Conservation (phyloP, 2,888 invertebrate genomes). For the Drosophila limbata region DNA sequence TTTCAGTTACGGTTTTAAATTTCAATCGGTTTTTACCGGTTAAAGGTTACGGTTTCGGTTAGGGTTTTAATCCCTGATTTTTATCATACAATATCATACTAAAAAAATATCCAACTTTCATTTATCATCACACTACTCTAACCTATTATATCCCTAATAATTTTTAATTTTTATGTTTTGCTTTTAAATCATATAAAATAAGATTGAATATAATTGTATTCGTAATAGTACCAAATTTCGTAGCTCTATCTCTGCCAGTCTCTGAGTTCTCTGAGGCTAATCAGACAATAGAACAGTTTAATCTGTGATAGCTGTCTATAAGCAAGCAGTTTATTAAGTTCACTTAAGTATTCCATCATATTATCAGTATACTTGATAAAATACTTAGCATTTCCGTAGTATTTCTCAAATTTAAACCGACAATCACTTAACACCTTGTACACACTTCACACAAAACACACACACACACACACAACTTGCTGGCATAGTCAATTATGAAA, state of each 20-base stretch:
- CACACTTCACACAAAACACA: neutral
- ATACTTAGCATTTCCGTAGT: neutral
- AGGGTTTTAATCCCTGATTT: too few species aligned
- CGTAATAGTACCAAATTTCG: neutral
- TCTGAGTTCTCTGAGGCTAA: conserved; percentile 6
- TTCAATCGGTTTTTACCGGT: too few species aligned
- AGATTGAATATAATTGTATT: neutral
- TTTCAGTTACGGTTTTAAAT: too few species aligned
- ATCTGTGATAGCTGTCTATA: neutral
- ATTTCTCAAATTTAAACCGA: conserved; percentile 10
- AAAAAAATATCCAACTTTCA: neutral
- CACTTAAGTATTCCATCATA: neutral
- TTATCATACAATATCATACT: too few species aligned
- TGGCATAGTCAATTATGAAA: conserved; percentile 46
- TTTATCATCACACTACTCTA: neutral
- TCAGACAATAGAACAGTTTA: neutral
- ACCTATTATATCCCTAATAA: neutral
- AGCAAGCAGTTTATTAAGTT: neutral
- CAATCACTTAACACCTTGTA: conserved; percentile 15
- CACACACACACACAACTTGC: conserved; percentile 12
- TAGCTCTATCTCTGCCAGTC: neutral
- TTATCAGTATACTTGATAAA: neutral
- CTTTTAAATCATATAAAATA: too few species aligned
- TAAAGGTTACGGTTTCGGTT: too few species aligned
- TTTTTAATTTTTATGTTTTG: too few species aligned